Percentiles rank a stretch among this genome's conserved stretches.
phyloP scores from a whole-genome alignment of 1,140 invertebrate genomes.

The Drosophila virilis region DNA sequence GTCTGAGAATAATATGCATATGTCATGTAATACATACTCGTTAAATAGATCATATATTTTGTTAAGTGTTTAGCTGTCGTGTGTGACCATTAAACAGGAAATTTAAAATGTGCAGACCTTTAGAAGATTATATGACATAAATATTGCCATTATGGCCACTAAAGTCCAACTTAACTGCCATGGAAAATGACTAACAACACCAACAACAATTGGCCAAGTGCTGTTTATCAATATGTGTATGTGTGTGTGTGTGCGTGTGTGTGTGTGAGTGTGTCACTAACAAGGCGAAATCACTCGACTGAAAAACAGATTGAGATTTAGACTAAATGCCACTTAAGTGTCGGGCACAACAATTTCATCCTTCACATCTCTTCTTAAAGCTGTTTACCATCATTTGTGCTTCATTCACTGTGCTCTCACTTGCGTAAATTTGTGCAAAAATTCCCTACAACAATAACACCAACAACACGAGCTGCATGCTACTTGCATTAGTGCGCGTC shows the following conservation, averaged over 20 bases:
- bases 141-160: conserved; percentile 30
- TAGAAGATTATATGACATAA: conserved; percentile 34
- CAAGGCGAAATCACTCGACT: conserved; percentile 69
- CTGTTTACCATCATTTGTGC: conserved; percentile 40
- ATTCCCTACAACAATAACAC: conserved; percentile 15
- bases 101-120: conserved; percentile 29
- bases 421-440: conserved; percentile 52
- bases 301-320: conserved; percentile 71
- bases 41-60: conserved; percentile 20
- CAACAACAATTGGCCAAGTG: conserved; percentile 16
- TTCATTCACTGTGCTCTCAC: conserved; percentile 43
- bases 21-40: neutral
- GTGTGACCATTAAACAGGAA: conserved; percentile 15
- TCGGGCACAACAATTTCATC: conserved; percentile 22
- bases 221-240: neutral
- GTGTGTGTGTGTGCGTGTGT: conserved; percentile 2
- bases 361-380: conserved; percentile 3
- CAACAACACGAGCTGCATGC: conserved; percentile 25
- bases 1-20: conserved; percentile 5
- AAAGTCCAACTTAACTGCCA: conserved; percentile 28
- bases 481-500: conserved; percentile 23
- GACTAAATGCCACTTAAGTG: conserved; percentile 72
- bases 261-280: conserved; percentile 24
- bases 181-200: conserved; percentile 5
- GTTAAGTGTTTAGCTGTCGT: conserved; percentile 21